Conservation (phyloP, 2,888 invertebrate species). For the Apamea anceps region DNA sequence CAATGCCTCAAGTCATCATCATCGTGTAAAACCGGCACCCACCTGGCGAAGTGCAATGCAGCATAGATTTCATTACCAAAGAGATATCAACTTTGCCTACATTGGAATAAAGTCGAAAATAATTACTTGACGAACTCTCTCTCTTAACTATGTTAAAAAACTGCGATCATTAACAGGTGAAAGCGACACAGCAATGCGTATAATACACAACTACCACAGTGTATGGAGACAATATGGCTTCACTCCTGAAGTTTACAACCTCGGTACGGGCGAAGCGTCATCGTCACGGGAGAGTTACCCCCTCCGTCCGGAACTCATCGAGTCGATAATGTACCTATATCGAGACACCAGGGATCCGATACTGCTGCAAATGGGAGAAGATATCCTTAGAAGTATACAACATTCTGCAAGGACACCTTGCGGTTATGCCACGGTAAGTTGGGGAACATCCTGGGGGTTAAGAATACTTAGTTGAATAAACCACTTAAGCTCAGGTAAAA, state of each 20-base stretch:
- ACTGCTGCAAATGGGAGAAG: conserved; percentile 97
- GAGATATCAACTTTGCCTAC: not conserved
- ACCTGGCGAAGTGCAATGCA: not conserved
- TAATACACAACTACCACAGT: conserved; percentile 98
- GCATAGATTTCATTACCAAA: not conserved
- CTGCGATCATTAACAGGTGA: conserved; percentile 91
- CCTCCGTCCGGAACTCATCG: conserved; percentile 98
- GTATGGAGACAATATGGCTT: conserved; percentile 99
- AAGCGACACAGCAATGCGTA: conserved; percentile 96
- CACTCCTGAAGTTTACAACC: conserved; percentile 99
- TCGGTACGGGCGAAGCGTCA: conserved; percentile 96
- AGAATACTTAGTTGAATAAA: not conserved
- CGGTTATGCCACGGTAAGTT: conserved; percentile 98
- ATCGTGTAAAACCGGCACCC: not conserved
- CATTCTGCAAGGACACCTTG: conserved; percentile 98
- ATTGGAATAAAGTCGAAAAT: not conserved
- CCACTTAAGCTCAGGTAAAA: not conserved
- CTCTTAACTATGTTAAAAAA: not conserved
- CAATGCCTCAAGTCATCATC: not conserved
- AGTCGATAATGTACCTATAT: conserved; percentile 99
- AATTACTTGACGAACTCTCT: not conserved
- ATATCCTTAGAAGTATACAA: conserved; percentile 98
- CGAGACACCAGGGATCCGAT: conserved; percentile 98
- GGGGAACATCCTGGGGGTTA: not conserved
- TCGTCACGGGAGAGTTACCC: conserved; percentile 97